Percentiles rank a stretch among this genome's conserved stretches.
phyloP scores from a whole-genome alignment of 2,113 vertebrate species.

The Labeo catla region DNA sequence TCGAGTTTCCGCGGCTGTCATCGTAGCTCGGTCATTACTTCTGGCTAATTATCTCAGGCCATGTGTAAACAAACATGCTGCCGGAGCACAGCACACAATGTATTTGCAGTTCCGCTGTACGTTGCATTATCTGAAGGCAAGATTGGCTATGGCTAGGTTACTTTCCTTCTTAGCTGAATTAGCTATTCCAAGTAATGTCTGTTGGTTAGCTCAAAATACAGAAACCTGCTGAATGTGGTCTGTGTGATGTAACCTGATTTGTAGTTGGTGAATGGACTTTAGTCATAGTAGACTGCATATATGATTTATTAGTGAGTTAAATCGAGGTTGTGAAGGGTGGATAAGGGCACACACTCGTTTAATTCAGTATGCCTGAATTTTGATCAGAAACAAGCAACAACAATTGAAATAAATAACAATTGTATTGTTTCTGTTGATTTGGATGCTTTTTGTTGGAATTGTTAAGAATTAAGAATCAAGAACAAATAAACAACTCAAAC shows the following conservation, averaged over 20 bases:
- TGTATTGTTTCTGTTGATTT: neutral
- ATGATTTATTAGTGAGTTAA: neutral
- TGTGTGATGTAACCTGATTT: neutral
- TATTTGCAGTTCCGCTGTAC: constrained; percentile 58
- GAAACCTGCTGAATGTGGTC: neutral
- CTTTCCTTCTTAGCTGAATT: neutral
- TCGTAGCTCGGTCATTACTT: constrained; percentile 81
- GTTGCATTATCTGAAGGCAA: constrained; percentile 4
- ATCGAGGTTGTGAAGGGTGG: neutral
- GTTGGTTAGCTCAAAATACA: neutral
- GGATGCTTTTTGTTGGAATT: neutral
- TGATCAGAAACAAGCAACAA: neutral
- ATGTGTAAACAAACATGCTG: constrained; percentile 77
- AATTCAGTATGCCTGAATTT: neutral
- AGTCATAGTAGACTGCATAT: neutral
- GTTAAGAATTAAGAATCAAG: neutral
- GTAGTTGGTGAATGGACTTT: neutral
- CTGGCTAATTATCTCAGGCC: constrained; percentile 79
- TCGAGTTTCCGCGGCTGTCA: constrained; percentile 80
- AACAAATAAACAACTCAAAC: neutral
- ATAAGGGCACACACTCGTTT: neutral
- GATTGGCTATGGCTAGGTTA: neutral
- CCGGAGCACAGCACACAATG: constrained; percentile 65
- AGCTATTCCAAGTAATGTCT: neutral
- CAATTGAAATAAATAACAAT: neutral